Conservation (phyloP, 2,797 vertebrate species). For the Potorous gilbertii region DNA sequence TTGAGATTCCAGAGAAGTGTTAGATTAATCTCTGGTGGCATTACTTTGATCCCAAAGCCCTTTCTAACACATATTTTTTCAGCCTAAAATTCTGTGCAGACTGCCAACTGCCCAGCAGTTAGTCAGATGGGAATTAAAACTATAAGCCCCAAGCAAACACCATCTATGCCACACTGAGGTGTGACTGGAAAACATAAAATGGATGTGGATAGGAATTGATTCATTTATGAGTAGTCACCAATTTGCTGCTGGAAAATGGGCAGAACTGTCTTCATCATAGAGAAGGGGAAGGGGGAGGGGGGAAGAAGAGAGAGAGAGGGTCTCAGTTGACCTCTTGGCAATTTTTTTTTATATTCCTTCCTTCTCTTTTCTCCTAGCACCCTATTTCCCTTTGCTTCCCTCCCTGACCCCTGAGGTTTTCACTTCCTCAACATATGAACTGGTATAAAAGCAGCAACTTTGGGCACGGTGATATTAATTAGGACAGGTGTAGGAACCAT, state of each 20-base stretch:
- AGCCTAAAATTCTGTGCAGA: background rate
- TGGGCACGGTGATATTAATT: background rate
- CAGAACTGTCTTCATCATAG: background rate
- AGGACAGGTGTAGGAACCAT: background rate
- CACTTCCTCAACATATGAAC: background rate
- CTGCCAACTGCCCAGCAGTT: background rate
- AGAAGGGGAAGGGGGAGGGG: background rate
- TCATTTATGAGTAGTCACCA: background rate
- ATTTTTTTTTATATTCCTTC: constrained; percentile 2
- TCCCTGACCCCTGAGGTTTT: background rate
- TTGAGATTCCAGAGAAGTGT: background rate
- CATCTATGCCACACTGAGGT: background rate
- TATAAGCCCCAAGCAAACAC: background rate
- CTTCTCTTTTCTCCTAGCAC: constrained; percentile 6
- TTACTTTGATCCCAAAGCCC: background rate
- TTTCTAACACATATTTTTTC: background rate
- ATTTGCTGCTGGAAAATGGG: background rate
- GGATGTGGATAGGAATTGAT: background rate
- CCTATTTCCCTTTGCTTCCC: background rate
- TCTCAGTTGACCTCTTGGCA: background rate
- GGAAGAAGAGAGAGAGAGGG: constrained; percentile 4
- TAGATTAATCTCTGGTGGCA: background rate
- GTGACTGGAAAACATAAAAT: background rate
- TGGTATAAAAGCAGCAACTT: background rate
- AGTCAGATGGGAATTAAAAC: background rate